A percentile compares a stretch with the other conserved stretches of the same genome.
Conservation (phyloP, 2,888 invertebrate genomes). For the Heliconius hortense region DNA sequence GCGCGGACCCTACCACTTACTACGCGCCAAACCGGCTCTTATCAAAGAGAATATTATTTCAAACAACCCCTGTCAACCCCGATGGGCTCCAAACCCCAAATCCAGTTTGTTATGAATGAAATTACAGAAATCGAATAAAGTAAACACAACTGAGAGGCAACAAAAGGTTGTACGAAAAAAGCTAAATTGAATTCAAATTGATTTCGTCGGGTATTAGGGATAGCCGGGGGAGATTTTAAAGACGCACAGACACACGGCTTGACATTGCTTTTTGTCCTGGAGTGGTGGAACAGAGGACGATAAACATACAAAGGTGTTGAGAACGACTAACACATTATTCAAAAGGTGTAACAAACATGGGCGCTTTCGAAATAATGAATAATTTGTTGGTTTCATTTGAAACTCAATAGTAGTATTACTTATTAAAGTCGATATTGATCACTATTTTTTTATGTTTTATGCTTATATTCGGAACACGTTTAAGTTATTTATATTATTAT, state of each 20-base stretch:
- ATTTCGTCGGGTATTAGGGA: conserved; percentile 81
- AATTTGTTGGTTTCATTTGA: neutral
- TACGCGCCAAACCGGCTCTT: conserved; percentile 71
- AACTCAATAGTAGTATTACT: neutral
- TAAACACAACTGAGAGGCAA: conserved; percentile 81
- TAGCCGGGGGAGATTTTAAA: conserved; percentile 76
- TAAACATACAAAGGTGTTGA: conserved; percentile 55
- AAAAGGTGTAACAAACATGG: conserved; percentile 53
- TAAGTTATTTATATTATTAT: neutral
- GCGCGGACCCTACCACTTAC: conserved; percentile 70
- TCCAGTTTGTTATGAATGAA: conserved; percentile 83
- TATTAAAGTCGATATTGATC: neutral
- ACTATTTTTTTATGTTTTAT: neutral
- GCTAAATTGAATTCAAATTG: conserved; percentile 83
- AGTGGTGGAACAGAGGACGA: conserved; percentile 61
- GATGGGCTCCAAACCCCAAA: conserved; percentile 79
- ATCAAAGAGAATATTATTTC: conserved; percentile 82
- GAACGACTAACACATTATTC: neutral
- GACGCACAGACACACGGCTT: conserved; percentile 68
- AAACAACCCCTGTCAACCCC: conserved; percentile 80
- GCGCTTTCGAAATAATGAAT: neutral
- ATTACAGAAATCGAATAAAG: conserved; percentile 83
- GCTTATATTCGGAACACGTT: neutral
- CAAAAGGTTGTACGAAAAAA: conserved; percentile 80
- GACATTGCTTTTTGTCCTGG: conserved; percentile 73